Conservation (phyloP, 2,797 vertebrate species). For the Schizothorax lantsangensis region DNA sequence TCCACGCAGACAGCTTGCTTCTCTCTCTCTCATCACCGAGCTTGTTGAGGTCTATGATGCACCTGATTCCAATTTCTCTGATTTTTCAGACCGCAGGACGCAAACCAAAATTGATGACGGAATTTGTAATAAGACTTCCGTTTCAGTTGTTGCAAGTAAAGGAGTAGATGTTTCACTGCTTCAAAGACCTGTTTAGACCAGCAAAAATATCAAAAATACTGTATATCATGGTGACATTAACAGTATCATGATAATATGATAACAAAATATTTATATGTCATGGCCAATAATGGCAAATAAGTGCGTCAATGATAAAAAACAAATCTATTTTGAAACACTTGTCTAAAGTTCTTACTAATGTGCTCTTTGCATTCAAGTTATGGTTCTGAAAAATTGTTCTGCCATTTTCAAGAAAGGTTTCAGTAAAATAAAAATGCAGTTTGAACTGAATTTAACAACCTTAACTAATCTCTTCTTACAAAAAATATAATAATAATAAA, state of each 20-base stretch:
- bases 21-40: slow-evolving; percentile 14
- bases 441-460: background rate
- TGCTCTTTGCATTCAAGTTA: background rate
- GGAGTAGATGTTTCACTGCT: background rate
- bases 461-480: background rate
- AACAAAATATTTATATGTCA: background rate
- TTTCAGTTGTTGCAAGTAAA: background rate
- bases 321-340: background rate
- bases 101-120: background rate
- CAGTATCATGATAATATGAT: background rate
- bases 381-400: background rate
- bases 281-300: background rate
- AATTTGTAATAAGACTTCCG: background rate
- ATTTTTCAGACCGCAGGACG: slow-evolving; percentile 22
- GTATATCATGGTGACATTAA: background rate
- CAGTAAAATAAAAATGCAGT: background rate
- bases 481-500: too few relatives aligned
- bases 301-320: background rate
- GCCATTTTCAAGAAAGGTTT: background rate
- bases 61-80: slow-evolving; percentile 32
- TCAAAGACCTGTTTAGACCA: background rate
- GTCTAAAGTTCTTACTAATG: background rate
- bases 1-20: background rate
- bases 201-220: background rate
- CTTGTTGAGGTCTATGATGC: slow-evolving; percentile 24